These are phyloP conservation scores for Odontocolon sp. DNA, from an alignment of 2,888 invertebrate genomes.

Conservation along the genomic window DNA sequence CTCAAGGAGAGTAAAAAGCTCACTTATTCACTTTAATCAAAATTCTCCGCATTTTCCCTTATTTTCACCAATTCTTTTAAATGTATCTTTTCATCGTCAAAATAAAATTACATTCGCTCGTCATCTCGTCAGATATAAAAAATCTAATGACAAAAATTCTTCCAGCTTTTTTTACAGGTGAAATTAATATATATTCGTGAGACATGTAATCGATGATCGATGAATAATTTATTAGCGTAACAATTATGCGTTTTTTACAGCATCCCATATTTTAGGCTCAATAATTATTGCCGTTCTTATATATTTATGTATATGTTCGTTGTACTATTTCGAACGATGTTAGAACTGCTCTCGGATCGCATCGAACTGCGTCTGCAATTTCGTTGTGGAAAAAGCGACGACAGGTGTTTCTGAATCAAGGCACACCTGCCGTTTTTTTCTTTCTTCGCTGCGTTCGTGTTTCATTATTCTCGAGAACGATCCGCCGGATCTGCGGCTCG, in stretches of 20 bases:
- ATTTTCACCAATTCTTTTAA: background rate
- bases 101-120: constrained; percentile 39
- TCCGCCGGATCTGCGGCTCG: constrained; percentile 29
- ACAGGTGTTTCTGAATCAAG: constrained; percentile 59
- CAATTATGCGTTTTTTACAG: constrained; percentile 35
- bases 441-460: constrained; percentile 48
- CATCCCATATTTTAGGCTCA: background rate
- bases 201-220: background rate
- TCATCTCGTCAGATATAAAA: constrained; percentile 6
- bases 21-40: no score
- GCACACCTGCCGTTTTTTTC: constrained; percentile 57
- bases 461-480: constrained; percentile 49
- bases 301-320: constrained; percentile 9
- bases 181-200: background rate
- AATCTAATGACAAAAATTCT: background rate
- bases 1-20: no score
- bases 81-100: background rate
- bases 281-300: constrained; percentile 9
- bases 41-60: no score
- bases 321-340: constrained; percentile 7
- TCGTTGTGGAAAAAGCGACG: constrained; percentile 1
- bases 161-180: constrained; percentile 51
- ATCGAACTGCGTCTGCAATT: background rate
- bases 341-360: constrained; percentile 22
- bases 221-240: constrained; percentile 25